A percentile compares a stretch with the other conserved stretches of the same genome.
Evolutionary conservation across 2,888 invertebrate species (phyloP).

Genomic region (Geotrupes spiniger): DNA sequence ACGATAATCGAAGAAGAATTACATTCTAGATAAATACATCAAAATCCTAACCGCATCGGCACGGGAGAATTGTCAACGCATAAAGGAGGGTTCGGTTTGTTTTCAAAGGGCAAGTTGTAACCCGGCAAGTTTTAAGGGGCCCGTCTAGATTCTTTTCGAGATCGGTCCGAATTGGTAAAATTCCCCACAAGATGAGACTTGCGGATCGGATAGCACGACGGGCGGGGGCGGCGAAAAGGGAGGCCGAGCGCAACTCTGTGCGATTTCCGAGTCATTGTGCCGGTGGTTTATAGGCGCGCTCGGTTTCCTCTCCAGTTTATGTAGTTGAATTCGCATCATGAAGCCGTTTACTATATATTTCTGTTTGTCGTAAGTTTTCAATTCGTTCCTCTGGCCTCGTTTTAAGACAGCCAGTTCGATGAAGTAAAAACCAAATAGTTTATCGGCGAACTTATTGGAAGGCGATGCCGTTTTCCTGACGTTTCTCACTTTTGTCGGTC

Average conservation of each 20-base stretch:
- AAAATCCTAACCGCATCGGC: too few relatives aligned
- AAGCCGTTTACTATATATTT: conserved; percentile 24
- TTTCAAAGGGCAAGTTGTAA: neutral
- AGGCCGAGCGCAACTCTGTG: conserved; percentile 26
- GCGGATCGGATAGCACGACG: conserved; percentile 7
- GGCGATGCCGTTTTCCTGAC: too few relatives aligned
- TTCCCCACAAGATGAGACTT: conserved; percentile 2
- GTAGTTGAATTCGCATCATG: conserved; percentile 27
- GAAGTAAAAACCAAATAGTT: too few relatives aligned
- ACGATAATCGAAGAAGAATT: too few relatives aligned
- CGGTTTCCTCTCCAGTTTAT: conserved; percentile 27
- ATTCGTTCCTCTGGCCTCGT: conserved; percentile 1
- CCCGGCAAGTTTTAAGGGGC: conserved; percentile 2
- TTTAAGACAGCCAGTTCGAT: too few relatives aligned
- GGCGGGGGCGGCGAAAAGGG: conserved; percentile 12
- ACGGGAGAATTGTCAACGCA: too few relatives aligned
- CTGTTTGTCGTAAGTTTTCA: conserved; percentile 9
- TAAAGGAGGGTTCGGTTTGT: too few relatives aligned
- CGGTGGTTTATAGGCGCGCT: conserved; percentile 28
- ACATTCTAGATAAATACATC: too few relatives aligned
- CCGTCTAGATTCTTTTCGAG: conserved; percentile 2
- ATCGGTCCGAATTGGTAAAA: neutral
- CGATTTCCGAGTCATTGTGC: conserved; percentile 33
- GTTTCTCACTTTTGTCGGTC: too few relatives aligned
- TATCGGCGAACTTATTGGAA: too few relatives aligned